Conservation (phyloP, 2,113 vertebrate genomes). For the Pandion haliaetus region DNA sequence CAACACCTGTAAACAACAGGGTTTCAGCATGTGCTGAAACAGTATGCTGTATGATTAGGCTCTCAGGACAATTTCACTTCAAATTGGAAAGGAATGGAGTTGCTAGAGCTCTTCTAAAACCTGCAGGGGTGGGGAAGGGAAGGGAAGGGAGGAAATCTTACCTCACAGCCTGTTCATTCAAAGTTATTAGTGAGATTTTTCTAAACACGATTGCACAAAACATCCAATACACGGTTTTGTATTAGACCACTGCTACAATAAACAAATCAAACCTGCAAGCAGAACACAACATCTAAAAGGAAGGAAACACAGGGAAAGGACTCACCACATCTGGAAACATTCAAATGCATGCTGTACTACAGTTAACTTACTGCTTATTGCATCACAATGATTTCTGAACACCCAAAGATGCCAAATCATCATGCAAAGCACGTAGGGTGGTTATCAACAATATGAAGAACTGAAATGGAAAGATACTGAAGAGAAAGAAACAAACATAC, state of each 20-base stretch:
- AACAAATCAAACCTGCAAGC: constrained; percentile 51
- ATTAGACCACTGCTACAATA: constrained; percentile 2
- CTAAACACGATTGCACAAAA: neutral
- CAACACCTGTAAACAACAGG: neutral
- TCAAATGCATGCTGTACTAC: constrained; percentile 71
- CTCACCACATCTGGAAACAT: constrained; percentile 53
- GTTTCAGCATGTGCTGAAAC: neutral
- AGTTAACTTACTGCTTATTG: neutral
- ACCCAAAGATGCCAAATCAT: constrained; percentile 40
- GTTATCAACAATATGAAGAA: constrained; percentile 47
- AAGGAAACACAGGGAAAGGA: constrained; percentile 24
- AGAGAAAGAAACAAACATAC: constrained; percentile 91
- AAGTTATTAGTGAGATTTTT: constrained; percentile 1
- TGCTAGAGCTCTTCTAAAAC: neutral
- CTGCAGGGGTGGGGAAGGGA: neutral
- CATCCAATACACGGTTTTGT: neutral
- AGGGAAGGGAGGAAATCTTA: neutral
- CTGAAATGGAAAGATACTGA: constrained; percentile 60
- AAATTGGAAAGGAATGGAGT: neutral
- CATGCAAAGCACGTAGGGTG: constrained; percentile 20
- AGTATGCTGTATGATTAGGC: neutral
- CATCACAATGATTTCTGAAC: neutral
- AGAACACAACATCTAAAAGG: constrained; percentile 52
- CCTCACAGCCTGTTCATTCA: neutral
- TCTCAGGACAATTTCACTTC: neutral